Percentiles rank a stretch among this genome's conserved stretches.
Evolutionary conservation across 2,888 invertebrate species (phyloP).

Genomic region (Chalcosyrphus nemorum): DNA sequence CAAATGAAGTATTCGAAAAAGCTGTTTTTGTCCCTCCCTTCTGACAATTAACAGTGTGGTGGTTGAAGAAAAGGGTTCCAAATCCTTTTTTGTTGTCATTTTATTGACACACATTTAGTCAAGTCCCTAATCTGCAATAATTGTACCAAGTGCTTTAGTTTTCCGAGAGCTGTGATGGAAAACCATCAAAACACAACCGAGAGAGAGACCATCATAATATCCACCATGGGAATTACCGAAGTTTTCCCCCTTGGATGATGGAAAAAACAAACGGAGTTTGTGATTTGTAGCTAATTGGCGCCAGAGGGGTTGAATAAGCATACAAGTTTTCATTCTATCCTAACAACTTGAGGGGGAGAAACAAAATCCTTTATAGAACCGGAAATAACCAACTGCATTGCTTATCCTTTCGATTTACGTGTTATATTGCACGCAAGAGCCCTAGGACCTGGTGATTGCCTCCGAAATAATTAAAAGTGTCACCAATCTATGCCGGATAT

Average conservation of each 20-base stretch:
- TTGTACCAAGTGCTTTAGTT: constrained; percentile 27
- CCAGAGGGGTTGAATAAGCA: constrained; percentile 19
- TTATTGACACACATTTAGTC: constrained; percentile 19
- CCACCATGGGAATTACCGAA: constrained; percentile 24
- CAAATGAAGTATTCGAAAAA: constrained; percentile 47
- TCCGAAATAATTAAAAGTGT: constrained; percentile 57
- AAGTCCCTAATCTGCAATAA: constrained; percentile 48
- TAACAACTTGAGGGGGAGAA: not conserved
- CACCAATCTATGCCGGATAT: not conserved
- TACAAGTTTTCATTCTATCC: constrained; percentile 20
- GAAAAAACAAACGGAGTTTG: constrained; percentile 8
- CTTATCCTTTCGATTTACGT: constrained; percentile 11
- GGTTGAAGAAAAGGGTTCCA: not conserved
- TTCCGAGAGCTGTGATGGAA: not conserved
- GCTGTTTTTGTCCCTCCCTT: not conserved
- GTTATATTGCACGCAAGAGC: constrained; percentile 29
- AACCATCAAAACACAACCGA: constrained; percentile 19
- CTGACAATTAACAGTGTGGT: constrained; percentile 43
- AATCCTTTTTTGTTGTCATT: constrained; percentile 6
- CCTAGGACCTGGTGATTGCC: constrained; percentile 46
- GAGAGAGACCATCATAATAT: constrained; percentile 6
- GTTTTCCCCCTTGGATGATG: not conserved
- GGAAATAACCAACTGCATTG: constrained; percentile 19
- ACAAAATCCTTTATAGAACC: not conserved
- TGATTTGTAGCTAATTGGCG: constrained; percentile 27